phyloP scores from a whole-genome alignment of 2,888 invertebrate species.

The Microplitis manilae region DNA sequence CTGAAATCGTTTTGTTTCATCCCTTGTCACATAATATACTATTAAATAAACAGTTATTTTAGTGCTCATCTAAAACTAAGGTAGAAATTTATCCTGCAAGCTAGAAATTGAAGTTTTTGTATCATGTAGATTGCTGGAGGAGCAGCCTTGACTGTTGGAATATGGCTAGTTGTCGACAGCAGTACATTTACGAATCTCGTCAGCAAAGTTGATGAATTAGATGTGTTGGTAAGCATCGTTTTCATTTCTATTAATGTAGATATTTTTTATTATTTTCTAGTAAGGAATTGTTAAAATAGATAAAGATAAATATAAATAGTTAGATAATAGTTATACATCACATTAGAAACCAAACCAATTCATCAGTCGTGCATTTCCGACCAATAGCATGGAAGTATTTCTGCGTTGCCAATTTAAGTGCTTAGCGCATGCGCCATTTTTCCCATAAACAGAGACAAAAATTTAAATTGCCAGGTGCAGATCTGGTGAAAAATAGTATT shows the following conservation, averaged over 20 bases:
- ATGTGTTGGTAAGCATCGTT: constrained; percentile 59
- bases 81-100: too few relatives aligned
- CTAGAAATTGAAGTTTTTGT: constrained; percentile 18
- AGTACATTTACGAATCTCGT: constrained; percentile 75
- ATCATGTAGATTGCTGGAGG: constrained; percentile 76
- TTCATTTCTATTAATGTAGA: not conserved
- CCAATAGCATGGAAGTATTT: not conserved
- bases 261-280: not conserved
- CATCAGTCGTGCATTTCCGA: not conserved
- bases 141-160: constrained; percentile 78
- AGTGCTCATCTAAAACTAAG: too few relatives aligned
- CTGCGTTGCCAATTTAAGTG: too few relatives aligned
- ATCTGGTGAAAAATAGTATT: too few relatives aligned
- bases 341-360: not conserved
- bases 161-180: constrained; percentile 81
- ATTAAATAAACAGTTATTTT: too few relatives aligned
- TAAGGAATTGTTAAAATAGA: not conserved
- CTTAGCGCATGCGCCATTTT: too few relatives aligned
- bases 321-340: not conserved
- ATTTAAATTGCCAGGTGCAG: too few relatives aligned
- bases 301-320: too few relatives aligned
- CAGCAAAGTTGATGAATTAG: constrained; percentile 59
- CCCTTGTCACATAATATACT: too few relatives aligned
- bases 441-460: too few relatives aligned
- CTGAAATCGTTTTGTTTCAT: too few relatives aligned